Conservation (phyloP, 2,888 invertebrate genomes). For the Drosophila limbata region DNA sequence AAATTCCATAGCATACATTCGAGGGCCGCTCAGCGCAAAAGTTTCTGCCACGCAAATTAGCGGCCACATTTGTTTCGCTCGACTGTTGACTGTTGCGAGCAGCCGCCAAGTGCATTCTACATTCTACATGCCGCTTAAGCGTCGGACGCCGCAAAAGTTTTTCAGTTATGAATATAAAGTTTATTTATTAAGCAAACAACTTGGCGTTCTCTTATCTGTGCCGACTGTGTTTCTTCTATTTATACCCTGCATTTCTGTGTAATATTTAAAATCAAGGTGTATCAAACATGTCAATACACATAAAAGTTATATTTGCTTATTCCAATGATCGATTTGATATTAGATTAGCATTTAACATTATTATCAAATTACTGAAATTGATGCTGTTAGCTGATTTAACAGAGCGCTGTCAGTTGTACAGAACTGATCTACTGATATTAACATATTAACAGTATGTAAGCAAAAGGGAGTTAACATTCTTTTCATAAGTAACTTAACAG, state of each 20-base stretch:
- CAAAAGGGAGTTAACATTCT: neutral
- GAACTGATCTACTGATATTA: no score
- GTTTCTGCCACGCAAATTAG: slow-evolving; percentile 73
- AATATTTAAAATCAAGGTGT: neutral
- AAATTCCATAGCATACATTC: slow-evolving; percentile 67
- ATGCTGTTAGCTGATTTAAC: neutral
- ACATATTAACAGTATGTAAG: neutral
- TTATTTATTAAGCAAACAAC: slow-evolving; percentile 81
- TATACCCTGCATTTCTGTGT: slow-evolving; percentile 11
- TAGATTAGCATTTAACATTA: no score
- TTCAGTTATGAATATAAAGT: slow-evolving; percentile 80
- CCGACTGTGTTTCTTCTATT: slow-evolving; percentile 50
- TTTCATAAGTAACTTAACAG: neutral
- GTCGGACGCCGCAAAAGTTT: slow-evolving; percentile 63
- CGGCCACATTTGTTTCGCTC: slow-evolving; percentile 75
- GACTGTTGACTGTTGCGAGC: slow-evolving; percentile 25
- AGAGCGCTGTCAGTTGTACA: neutral
- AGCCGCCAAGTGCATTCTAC: slow-evolving; percentile 14
- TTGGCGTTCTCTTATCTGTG: slow-evolving; percentile 74
- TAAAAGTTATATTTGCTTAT: neutral
- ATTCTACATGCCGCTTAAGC: slow-evolving; percentile 22
- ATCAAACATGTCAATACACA: neutral
- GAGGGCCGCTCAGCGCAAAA: slow-evolving; percentile 55
- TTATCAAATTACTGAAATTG: no score
- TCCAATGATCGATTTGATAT: neutral